Conservation (phyloP, 2,113 vertebrate genomes). For the Microtus oregoni region DNA sequence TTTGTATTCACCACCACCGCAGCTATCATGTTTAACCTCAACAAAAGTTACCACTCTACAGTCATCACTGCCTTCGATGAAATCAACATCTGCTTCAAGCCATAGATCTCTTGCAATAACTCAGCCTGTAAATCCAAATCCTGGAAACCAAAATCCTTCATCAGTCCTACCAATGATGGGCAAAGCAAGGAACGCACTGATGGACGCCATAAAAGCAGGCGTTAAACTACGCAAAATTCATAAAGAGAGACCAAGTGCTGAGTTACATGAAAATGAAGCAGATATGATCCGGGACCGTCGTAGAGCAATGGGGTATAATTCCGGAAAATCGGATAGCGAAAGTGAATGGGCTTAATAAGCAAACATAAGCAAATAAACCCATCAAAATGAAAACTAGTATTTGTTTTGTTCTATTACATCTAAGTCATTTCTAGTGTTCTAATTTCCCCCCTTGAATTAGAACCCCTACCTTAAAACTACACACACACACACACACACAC, state of each 20-base stretch:
- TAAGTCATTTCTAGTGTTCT: not conserved
- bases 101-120: not conserved
- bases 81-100: not conserved
- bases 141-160: not conserved
- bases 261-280: not conserved
- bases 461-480: not conserved
- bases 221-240: not conserved
- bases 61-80: not conserved
- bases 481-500: not conserved
- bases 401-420: not conserved
- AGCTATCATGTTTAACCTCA: not conserved
- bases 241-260: not conserved
- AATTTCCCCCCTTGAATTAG: not conserved
- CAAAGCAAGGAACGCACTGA: not conserved
- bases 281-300: not conserved
- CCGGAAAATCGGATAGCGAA: not conserved
- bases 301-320: slow-evolving; percentile 2
- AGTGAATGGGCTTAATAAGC: not conserved
- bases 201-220: not conserved
- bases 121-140: not conserved
- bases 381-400: not conserved
- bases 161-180: not conserved
- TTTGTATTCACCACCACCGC: not conserved
- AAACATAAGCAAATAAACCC: slow-evolving; percentile 53
- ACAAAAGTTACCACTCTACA: not conserved